These are phyloP conservation scores for Rattus rattus DNA, from an alignment of 2,113 vertebrate genomes.

Conservation along the genomic window DNA sequence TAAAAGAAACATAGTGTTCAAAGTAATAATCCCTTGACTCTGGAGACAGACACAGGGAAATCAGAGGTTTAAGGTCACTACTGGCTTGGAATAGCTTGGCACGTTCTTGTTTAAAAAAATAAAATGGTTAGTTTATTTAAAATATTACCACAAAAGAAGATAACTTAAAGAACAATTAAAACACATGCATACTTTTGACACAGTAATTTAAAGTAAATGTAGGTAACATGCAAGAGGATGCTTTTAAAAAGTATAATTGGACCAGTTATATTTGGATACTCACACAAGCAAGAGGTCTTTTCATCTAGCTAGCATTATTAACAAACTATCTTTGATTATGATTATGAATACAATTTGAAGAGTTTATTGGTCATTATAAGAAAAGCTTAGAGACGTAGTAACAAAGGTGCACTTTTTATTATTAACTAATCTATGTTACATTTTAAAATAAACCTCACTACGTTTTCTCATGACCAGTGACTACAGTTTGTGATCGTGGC, in stretches of 20 bases:
- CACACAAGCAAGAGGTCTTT: neutral
- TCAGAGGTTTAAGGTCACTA: neutral
- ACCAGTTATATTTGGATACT: neutral
- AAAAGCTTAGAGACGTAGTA: slow-evolving; percentile 20
- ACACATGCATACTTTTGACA: neutral
- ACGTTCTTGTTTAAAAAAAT: neutral
- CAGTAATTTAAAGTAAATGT: neutral
- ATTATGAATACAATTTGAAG: neutral
- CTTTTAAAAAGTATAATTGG: neutral
- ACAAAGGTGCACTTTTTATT: neutral
- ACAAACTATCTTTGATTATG: neutral
- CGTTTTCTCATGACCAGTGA: neutral
- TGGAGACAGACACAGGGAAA: neutral
- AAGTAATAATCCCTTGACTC: neutral
- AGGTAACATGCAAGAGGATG: neutral
- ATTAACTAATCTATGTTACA: neutral
- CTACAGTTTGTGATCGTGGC: neutral
- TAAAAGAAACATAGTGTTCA: neutral
- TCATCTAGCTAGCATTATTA: neutral
- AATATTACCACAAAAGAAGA: neutral
- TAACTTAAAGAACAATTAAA: neutral
- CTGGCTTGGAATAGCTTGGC: neutral
- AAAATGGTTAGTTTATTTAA: neutral
- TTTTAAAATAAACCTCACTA: slow-evolving; percentile 19
- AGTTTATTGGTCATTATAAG: neutral